Conservation (phyloP, 2,888 invertebrate species). For the Dolichopus griseipennis region DNA sequence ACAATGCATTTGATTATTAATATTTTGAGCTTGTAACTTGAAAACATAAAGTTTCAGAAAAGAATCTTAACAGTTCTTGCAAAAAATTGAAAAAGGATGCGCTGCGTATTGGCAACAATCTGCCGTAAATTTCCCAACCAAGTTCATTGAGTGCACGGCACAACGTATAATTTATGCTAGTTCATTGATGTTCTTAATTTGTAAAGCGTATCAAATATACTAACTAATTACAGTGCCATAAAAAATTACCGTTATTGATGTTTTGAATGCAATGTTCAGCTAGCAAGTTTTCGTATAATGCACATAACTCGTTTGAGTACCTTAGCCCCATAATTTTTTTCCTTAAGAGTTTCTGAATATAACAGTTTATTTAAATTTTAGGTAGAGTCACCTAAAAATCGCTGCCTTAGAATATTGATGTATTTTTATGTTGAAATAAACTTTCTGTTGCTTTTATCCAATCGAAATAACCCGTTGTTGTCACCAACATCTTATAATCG, state of each 20-base stretch:
- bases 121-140: constrained; percentile 9
- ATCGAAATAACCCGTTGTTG: too few species aligned
- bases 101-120: constrained; percentile 9
- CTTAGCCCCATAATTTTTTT: constrained; percentile 7
- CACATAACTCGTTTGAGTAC: constrained; percentile 8
- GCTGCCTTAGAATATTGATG: constrained; percentile 7
- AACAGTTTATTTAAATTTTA: constrained; percentile 4
- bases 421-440: constrained; percentile 7
- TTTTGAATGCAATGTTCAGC: constrained; percentile 9
- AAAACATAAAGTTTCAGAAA: constrained; percentile 7
- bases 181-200: constrained; percentile 7
- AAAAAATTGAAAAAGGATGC: constrained; percentile 11
- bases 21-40: constrained; percentile 9
- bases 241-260: constrained; percentile 7
- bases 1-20: constrained; percentile 6
- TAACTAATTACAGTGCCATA: constrained; percentile 8
- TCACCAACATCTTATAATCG: too few species aligned
- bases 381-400: background rate
- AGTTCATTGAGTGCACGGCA: too few species aligned
- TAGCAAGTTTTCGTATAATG: constrained; percentile 10
- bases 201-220: constrained; percentile 1
- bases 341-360: constrained; percentile 9
- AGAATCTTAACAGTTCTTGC: constrained; percentile 5
- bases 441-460: too few species aligned
- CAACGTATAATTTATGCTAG: background rate